Evolutionary conservation across 2,113 vertebrate genomes (phyloP).

Genomic region (Trematocara marginatum): DNA sequence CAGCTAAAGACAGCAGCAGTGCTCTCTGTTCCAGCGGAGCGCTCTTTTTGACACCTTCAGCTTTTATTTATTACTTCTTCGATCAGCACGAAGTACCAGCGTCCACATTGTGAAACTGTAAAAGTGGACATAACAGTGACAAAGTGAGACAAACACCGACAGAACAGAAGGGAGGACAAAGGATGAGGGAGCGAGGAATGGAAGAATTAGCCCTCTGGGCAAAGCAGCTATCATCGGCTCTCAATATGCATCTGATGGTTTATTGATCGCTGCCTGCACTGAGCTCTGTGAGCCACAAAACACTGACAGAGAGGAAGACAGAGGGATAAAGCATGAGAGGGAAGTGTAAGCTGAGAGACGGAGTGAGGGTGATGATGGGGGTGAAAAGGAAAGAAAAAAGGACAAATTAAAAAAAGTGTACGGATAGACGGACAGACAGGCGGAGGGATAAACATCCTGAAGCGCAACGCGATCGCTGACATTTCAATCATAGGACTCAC

Average conservation of each 20-base stretch:
- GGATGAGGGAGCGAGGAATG: neutral
- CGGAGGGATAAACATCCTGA: neutral
- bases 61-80: neutral
- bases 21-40: neutral
- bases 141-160: neutral
- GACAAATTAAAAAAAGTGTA: neutral
- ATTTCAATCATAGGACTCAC: neutral
- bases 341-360: neutral
- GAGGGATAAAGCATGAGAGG: neutral
- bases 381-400: neutral
- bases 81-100: neutral
- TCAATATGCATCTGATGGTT: constrained; percentile 26
- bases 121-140: neutral
- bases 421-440: rapidly evolving
- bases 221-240: neutral
- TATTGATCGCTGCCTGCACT: constrained; percentile 14
- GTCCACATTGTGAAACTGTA: neutral
- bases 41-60: neutral
- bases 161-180: neutral
- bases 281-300: neutral
- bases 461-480: neutral
- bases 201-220: neutral
- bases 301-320: neutral
- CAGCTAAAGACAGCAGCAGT: neutral
- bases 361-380: neutral